Percentiles rank a stretch among this genome's conserved stretches.
Conservation (phyloP, 2,888 invertebrate genomes). For the Camponotus fellah region DNA sequence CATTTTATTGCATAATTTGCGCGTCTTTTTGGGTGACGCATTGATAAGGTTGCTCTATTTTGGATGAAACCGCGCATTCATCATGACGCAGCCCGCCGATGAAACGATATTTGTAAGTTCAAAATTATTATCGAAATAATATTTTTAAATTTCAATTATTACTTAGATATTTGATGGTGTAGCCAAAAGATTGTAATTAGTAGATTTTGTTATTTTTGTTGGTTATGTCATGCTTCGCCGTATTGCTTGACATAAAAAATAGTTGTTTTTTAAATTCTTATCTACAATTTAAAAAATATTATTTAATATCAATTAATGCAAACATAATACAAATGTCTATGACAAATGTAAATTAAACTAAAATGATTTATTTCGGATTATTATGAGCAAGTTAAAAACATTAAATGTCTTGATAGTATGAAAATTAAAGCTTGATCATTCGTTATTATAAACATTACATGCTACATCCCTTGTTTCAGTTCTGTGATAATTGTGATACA, state of each 20-base stretch:
- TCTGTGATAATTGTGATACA: background rate
- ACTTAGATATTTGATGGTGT: too few relatives aligned
- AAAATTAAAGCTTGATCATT: background rate
- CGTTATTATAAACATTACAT: background rate
- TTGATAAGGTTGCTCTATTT: background rate
- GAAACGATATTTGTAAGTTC: too few relatives aligned
- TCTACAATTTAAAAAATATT: background rate
- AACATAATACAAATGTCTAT: too few relatives aligned
- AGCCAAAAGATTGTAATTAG: too few relatives aligned
- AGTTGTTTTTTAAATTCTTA: background rate
- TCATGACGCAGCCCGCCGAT: background rate
- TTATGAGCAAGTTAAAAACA: too few relatives aligned
- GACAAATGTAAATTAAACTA: too few relatives aligned
- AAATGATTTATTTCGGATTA: too few relatives aligned
- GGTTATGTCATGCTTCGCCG: background rate
- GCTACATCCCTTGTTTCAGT: background rate
- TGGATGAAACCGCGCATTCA: background rate
- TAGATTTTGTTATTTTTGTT: background rate
- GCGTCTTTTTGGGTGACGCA: background rate
- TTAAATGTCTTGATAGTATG: too few relatives aligned
- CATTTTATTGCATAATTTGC: background rate
- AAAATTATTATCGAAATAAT: too few relatives aligned
- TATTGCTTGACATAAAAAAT: background rate
- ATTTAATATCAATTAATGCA: too few relatives aligned
- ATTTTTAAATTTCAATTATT: too few relatives aligned